Evolutionary conservation across 2,113 vertebrate genomes (phyloP).

Genomic region (Pica pica): DNA sequence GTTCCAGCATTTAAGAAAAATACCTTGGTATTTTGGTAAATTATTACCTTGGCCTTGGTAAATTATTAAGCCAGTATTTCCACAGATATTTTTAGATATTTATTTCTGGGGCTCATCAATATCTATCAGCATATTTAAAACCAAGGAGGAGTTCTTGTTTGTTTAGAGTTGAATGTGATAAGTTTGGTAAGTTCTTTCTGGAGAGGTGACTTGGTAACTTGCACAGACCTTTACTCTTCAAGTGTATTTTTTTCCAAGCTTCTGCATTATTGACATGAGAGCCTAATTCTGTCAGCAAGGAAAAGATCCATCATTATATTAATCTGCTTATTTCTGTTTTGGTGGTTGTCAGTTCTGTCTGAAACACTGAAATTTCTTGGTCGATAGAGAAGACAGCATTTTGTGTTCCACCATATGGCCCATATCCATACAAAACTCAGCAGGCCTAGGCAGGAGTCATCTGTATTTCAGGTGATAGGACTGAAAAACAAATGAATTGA

Average conservation of each 20-base stretch:
- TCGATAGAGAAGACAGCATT: neutral
- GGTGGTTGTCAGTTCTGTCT: neutral
- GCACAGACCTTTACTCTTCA: neutral
- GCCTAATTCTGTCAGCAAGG: neutral
- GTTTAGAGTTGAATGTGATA: fast-evolving
- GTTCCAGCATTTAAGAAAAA: neutral
- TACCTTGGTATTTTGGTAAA: no score
- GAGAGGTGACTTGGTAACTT: neutral
- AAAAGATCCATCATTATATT: neutral
- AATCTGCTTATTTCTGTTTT: neutral
- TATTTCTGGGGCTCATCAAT: neutral
- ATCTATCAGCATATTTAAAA: neutral
- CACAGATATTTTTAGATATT: neutral
- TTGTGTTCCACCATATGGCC: neutral
- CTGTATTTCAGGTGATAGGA: neutral
- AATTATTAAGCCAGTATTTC: neutral
- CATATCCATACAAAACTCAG: neutral
- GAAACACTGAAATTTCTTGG: neutral
- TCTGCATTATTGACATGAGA: neutral
- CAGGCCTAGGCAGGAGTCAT: neutral
- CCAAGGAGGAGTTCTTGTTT: neutral
- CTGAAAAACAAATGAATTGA: neutral
- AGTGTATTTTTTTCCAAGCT: neutral
- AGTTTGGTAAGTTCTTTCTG: neutral
- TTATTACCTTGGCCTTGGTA: no score